Conservation (phyloP, 2,113 vertebrate genomes). For the Oenanthe melanoleuca region DNA sequence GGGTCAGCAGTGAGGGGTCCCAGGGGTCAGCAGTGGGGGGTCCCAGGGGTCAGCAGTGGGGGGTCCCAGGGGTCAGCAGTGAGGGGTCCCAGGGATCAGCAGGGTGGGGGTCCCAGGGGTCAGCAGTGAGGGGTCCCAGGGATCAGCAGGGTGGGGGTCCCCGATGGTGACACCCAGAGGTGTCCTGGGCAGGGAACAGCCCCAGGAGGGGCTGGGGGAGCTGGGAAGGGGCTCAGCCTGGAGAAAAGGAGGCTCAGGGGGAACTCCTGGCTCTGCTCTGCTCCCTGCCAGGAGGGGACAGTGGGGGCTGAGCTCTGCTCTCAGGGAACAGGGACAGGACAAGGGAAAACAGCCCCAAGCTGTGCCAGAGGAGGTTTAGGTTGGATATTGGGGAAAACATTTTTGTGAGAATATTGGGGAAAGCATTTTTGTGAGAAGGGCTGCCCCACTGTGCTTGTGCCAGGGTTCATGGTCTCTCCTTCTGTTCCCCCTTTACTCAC, state of each 20-base stretch:
- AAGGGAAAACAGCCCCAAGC: rapidly evolving
- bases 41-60: no score
- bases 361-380: background rate
- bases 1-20: no score
- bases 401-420: background rate
- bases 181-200: background rate
- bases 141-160: background rate
- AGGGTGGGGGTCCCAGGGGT: no score
- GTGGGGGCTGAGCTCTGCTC: rapidly evolving
- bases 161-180: rapidly evolving
- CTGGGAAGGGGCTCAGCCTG: background rate
- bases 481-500: background rate
- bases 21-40: no score
- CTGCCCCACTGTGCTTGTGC: background rate
- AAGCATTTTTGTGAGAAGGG: background rate
- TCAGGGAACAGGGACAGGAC: background rate
- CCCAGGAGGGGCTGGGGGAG: no score
- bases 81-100: no score
- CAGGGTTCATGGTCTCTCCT: background rate
- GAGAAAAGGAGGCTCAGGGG: background rate
- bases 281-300: background rate
- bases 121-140: rapidly evolving
- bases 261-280: background rate
- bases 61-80: no score
- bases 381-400: background rate